Base-by-base conservation (phyloP, 2,888 invertebrate genomes). In the Trachelus troglodyta region DNA sequence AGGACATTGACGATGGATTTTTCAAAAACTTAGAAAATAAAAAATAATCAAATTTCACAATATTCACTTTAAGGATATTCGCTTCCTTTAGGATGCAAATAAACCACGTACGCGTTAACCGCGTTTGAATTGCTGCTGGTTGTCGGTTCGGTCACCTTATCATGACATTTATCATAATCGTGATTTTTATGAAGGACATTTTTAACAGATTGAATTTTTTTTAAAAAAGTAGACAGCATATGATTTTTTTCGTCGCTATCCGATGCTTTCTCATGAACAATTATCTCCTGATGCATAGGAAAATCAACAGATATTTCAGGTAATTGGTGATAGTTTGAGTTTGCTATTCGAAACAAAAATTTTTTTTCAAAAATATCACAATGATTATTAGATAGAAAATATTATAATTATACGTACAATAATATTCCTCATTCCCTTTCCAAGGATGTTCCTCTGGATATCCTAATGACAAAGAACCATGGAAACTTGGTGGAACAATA, bases 221-320 rank as follows among this genome's bases (percentile, higher is more conserved):
- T 81, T 9, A 89, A 81, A 23, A 89, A 83, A 3, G 82, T 77
- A 37, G 80, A 74, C 34, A 87, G 84, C 76, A 82, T 80, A 9
- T 77, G 34, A 34, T 78, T 74, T 15, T 83, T 80, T 31, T 79
- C 75, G 9, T 87, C 84, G 75, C 86, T 81, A 77, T 85, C 78
- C 34, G 78, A 73, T 3, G 83, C 78, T n/a, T 85, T 85, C 11
- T 85, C 79, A 30, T 87, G 87, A 31, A 87, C 56, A 35, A 89
- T 82, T 75, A 89, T 87, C 76, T 86, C 84, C 75, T 88, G 88
- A 30, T 86, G 84, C 31, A 86, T 76, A 6, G 89, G 89, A 69
- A 86, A 82, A 75, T 87, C 87, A 23, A 88, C 81, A 12, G 84
- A 80, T 75, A 89, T 76, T 15, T 73, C 80, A 76, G 75, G 79